Evolutionary conservation across 2,797 vertebrate species (phyloP).

Genomic region (Urocyon cinereoargenteus): DNA sequence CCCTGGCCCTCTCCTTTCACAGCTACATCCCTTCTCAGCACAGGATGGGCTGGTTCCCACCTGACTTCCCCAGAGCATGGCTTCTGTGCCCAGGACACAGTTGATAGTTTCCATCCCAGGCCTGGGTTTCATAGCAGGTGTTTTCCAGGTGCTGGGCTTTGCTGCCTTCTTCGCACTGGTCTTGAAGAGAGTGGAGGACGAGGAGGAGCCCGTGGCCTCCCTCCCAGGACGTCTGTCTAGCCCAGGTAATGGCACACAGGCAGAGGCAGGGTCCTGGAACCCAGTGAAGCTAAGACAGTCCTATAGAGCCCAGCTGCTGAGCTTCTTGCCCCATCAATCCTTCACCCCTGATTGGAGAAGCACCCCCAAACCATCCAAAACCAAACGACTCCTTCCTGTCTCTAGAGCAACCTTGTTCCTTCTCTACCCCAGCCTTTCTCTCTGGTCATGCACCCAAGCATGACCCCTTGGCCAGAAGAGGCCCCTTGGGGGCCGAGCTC

Average conservation of each 20-base stretch:
- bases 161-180: slow-evolving; percentile 97
- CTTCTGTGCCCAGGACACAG: background rate
- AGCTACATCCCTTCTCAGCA: background rate
- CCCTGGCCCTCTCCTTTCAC: background rate
- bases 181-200: slow-evolving; percentile 94
- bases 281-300: background rate
- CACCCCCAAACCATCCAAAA: background rate
- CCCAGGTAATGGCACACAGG: slow-evolving; percentile 87
- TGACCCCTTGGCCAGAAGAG: background rate
- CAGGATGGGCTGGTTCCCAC: background rate
- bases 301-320: background rate
- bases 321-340: background rate
- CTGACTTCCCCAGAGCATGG: background rate
- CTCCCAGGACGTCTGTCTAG: slow-evolving; percentile 87
- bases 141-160: slow-evolving; percentile 95
- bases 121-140: background rate
- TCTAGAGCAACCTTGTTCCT: background rate
- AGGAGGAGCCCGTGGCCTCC: slow-evolving; percentile 91
- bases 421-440: background rate
- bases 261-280: background rate
- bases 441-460: background rate
- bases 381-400: background rate
- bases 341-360: background rate
- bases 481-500: background rate
- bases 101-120: background rate